A percentile compares a stretch with the other conserved stretches of the same genome.
These are phyloP conservation scores for Characodon lateralis DNA, from an alignment of 2,797 vertebrate genomes.

Conservation along the genomic window DNA sequence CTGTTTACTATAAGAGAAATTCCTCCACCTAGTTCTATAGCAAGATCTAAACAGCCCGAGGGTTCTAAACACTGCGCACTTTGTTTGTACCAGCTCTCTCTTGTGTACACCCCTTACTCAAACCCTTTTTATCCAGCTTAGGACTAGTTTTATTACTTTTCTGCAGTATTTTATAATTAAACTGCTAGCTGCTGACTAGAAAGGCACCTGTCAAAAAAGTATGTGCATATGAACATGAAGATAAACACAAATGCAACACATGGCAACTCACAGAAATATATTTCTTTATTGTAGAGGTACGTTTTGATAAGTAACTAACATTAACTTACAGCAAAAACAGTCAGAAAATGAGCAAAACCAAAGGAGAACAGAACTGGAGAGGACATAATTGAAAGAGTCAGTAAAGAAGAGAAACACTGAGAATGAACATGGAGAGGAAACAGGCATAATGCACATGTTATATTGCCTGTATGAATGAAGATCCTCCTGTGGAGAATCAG, in stretches of 20 bases:
- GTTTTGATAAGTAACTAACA: neutral
- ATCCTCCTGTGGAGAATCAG: conserved; percentile 86
- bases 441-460: conserved; percentile 26
- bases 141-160: neutral
- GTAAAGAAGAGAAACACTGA: conserved; percentile 28
- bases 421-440: conserved; percentile 22
- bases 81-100: neutral
- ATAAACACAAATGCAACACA: neutral
- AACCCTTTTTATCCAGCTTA: neutral
- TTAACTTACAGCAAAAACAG: neutral
- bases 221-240: neutral
- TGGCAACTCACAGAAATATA: neutral
- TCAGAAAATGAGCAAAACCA: conserved; percentile 40
- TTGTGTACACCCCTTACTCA: too few relatives aligned
- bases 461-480: conserved; percentile 78
- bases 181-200: neutral
- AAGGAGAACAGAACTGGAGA: conserved; percentile 34
- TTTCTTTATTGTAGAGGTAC: neutral
- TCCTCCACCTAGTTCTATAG: neutral
- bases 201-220: neutral
- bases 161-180: neutral
- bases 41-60: neutral
- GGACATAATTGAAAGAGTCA: conserved; percentile 51
- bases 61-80: neutral
- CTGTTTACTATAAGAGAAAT: neutral